Evolutionary conservation across 2,113 vertebrate species (phyloP).

Genomic region (Lagopus muta): DNA sequence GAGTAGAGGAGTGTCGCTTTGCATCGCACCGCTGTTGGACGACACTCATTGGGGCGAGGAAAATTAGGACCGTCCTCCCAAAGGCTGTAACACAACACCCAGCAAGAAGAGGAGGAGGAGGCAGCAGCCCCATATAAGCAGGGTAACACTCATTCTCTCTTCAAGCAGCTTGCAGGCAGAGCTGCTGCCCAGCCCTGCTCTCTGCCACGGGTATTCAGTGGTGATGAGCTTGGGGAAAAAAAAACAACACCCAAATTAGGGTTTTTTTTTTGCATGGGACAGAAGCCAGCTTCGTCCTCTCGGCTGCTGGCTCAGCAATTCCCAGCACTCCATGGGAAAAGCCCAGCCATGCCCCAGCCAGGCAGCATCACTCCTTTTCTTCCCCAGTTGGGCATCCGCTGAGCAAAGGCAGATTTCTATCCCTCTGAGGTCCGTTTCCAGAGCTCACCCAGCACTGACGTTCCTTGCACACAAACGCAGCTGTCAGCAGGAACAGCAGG

Average conservation of each 20-base stretch:
- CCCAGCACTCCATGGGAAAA: background rate
- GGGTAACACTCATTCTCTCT: background rate
- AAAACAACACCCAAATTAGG: no score
- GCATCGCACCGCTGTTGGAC: background rate
- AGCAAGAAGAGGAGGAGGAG: background rate
- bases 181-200: background rate
- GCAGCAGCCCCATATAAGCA: background rate
- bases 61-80: background rate
- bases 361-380: background rate
- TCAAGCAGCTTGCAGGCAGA: background rate
- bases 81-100: background rate
- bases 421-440: background rate
- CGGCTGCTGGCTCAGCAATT: background rate
- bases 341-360: background rate
- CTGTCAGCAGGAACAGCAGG: background rate
- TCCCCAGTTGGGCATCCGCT: background rate
- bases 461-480: rapidly evolving
- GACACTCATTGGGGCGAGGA: conserved; percentile 2
- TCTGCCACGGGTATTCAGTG: rapidly evolving
- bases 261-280: background rate
- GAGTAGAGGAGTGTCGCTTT: background rate
- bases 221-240: rapidly evolving
- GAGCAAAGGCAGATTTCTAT: background rate
- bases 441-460: background rate
- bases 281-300: background rate